A percentile compares a stretch with the other conserved stretches of the same genome.
Evolutionary conservation across 2,888 invertebrate species (phyloP).

Genomic region (Melieria omissa): DNA sequence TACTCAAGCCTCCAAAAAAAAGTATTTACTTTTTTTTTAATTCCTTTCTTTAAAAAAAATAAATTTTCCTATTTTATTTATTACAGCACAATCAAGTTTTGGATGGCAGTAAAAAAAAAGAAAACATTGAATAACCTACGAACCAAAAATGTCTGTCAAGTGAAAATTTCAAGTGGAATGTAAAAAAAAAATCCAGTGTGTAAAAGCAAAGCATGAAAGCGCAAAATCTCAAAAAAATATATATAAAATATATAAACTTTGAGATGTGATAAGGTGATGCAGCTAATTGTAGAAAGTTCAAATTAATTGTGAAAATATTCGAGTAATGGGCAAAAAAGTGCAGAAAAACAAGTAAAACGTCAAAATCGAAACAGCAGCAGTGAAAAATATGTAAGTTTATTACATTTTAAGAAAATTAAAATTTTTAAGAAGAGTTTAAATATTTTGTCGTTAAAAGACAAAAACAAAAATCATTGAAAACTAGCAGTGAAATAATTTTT

Average conservation of each 20-base stretch:
- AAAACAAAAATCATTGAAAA: background rate
- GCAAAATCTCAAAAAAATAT: background rate
- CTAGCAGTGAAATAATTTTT: too few relatives aligned
- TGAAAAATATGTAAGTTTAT: background rate
- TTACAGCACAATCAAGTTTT: too few relatives aligned
- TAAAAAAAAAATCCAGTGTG: background rate
- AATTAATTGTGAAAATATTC: background rate
- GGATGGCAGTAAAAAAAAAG: too few relatives aligned
- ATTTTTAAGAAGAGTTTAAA: background rate
- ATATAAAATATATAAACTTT: too few relatives aligned
- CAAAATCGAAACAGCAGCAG: background rate
- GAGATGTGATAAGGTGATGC: too few relatives aligned
- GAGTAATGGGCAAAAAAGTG: background rate
- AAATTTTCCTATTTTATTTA: too few relatives aligned
- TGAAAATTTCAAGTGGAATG: slow-evolving; percentile 11
- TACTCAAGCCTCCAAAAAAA: too few relatives aligned
- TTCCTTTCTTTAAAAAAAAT: too few relatives aligned
- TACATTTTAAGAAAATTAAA: background rate
- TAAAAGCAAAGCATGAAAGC: background rate
- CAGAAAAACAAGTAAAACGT: background rate
- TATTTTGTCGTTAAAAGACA: background rate
- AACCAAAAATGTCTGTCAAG: background rate
- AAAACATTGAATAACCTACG: too few relatives aligned
- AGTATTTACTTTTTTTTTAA: too few relatives aligned
- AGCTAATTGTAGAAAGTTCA: slow-evolving; percentile 1